Evolutionary conservation across 2,888 invertebrate genomes (phyloP).

Genomic region (Linyphia triangularis): DNA sequence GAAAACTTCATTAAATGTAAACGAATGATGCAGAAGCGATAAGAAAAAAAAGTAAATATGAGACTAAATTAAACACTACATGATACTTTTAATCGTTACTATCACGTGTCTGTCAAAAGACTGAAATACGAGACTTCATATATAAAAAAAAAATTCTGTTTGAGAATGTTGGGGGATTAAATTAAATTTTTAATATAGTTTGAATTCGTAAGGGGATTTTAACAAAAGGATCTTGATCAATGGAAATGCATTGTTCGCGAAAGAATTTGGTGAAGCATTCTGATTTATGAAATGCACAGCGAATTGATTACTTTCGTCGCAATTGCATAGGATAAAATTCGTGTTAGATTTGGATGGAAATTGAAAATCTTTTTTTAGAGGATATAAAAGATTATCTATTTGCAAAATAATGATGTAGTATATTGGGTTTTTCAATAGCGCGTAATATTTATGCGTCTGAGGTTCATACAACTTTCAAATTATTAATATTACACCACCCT

Average conservation of each 20-base stretch:
- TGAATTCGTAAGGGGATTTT: neutral
- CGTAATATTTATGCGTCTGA: no score
- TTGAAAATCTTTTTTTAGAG: no score
- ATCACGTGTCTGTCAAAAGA: conserved; percentile 3
- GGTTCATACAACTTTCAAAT: no score
- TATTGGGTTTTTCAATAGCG: no score
- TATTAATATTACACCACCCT: no score
- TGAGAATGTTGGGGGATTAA: neutral
- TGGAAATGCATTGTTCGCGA: neutral
- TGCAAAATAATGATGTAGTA: no score
- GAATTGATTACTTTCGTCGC: neutral
- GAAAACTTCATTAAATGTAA: conserved; percentile 47
- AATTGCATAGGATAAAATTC: no score
- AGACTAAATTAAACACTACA: conserved; percentile 35
- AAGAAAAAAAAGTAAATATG: neutral
- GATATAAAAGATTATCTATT: no score
- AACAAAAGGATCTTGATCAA: conserved; percentile 19
- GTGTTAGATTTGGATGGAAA: no score
- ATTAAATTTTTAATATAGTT: conserved; percentile 25
- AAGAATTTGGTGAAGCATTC: neutral
- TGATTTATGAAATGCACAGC: neutral
- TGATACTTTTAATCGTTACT: conserved; percentile 37
- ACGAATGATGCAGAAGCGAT: conserved; percentile 14
- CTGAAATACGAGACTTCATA: neutral
- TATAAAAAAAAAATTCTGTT: neutral